Percentiles rank a stretch among this genome's conserved stretches.
Evolutionary conservation across 2,113 vertebrate genomes (phyloP).

Genomic region (Nesoenas mayeri): DNA sequence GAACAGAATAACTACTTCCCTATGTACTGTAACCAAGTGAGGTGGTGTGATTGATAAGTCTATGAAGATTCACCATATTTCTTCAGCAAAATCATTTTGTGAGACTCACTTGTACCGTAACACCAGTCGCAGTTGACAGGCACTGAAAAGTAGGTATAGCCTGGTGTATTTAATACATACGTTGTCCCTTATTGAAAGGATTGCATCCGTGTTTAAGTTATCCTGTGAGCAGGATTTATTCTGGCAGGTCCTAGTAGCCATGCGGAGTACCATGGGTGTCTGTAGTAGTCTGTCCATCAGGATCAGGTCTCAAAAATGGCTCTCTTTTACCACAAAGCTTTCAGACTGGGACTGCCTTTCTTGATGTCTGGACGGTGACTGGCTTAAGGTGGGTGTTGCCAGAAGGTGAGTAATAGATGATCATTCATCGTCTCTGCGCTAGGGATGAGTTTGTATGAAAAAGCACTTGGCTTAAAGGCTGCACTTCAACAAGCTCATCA

Average conservation of each 20-base stretch:
- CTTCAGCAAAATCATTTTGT: background rate
- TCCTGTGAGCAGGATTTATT: background rate
- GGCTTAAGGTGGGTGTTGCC: conserved; percentile 47
- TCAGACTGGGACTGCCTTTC: background rate
- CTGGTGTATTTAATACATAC: background rate
- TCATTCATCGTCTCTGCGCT: conserved; percentile 47
- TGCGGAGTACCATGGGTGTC: background rate
- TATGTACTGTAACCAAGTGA: conserved; percentile 38
- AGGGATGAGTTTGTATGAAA: conserved; percentile 32
- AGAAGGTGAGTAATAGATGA: conserved; percentile 56
- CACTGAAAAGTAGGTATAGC: conserved; percentile 15
- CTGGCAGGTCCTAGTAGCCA: background rate
- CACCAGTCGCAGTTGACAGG: background rate
- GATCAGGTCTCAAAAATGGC: background rate
- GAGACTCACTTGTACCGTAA: background rate
- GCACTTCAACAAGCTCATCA: conserved; percentile 29
- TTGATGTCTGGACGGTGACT: conserved; percentile 11
- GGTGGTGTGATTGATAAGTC: background rate
- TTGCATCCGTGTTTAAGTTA: background rate
- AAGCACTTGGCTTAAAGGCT: conserved; percentile 41
- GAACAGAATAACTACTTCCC: conserved; percentile 64
- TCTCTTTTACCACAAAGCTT: background rate
- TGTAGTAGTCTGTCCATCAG: background rate
- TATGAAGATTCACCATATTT: background rate
- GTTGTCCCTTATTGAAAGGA: background rate